A percentile compares a stretch with the other conserved stretches of the same genome.
phyloP scores from a whole-genome alignment of 2,113 vertebrate species.

The Panthera tigris region DNA sequence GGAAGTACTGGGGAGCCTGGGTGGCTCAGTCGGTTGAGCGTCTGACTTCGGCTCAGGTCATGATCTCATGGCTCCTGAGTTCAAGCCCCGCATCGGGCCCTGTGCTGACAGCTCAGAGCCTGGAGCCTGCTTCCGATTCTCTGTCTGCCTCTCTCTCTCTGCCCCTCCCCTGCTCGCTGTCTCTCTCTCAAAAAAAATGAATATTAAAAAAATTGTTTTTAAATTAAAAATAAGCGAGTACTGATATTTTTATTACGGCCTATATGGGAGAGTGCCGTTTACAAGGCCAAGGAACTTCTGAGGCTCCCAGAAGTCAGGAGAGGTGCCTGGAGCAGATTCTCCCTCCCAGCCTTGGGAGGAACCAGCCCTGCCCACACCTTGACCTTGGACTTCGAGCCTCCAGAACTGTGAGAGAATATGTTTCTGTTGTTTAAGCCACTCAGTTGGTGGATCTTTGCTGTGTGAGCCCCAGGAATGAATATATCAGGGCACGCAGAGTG shows the following conservation, averaged over 20 bases:
- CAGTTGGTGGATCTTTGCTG: not conserved
- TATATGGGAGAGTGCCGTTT: not conserved
- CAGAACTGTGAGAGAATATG: not conserved
- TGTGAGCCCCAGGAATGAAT: not conserved
- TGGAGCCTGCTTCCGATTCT: too few relatives aligned
- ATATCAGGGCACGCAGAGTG: not conserved
- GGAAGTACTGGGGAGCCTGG: not conserved
- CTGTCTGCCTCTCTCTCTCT: too few relatives aligned
- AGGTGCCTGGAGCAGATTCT: not conserved
- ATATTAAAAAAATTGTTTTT: too few relatives aligned
- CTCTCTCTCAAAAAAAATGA: too few relatives aligned
- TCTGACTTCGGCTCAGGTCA: too few relatives aligned
- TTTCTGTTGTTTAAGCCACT: not conserved
- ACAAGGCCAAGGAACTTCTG: not conserved
- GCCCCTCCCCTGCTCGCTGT: too few relatives aligned
- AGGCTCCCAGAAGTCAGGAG: not conserved
- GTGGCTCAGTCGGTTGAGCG: too few relatives aligned
- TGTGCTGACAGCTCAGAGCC: too few relatives aligned
- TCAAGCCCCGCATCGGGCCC: too few relatives aligned
- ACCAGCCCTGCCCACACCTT: rapidly evolving
- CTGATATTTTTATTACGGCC: not conserved
- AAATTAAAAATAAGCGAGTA: not conserved
- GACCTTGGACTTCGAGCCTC: not conserved
- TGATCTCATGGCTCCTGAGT: too few relatives aligned
- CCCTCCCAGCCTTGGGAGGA: not conserved